Evolutionary conservation across 2,113 vertebrate species (phyloP).

Genomic region (Podarcis muralis): DNA sequence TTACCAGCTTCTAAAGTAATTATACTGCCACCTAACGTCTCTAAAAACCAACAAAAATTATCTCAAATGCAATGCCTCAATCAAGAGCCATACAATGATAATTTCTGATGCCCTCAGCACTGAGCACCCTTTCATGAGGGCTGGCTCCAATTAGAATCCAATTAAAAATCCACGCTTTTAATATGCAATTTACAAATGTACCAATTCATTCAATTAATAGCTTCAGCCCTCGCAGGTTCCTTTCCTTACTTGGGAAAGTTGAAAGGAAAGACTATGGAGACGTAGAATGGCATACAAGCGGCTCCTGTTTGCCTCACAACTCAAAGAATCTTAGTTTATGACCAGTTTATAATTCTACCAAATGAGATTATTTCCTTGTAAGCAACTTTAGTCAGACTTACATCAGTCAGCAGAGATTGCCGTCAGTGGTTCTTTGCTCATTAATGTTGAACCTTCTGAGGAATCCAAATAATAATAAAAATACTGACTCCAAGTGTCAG

Average conservation of each 20-base stretch:
- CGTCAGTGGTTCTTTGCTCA: neutral
- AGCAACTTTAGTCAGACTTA: no score
- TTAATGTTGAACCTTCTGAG: neutral
- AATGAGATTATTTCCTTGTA: neutral
- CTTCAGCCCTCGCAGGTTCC: conserved; percentile 29
- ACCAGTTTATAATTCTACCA: neutral
- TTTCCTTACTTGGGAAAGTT: conserved; percentile 10
- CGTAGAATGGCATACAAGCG: neutral
- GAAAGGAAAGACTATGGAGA: conserved; percentile 1
- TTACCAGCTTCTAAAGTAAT: conserved; percentile 1
- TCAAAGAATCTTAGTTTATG: neutral
- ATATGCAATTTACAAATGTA: conserved; percentile 41
- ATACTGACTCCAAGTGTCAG: neutral
- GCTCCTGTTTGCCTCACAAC: neutral
- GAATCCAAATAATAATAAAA: neutral
- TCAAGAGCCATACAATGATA: conserved; percentile 30
- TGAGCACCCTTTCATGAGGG: conserved; percentile 25
- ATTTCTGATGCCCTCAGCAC: conserved; percentile 37
- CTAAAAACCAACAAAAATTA: conserved; percentile 34
- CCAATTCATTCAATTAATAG: conserved; percentile 36
- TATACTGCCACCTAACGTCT: conserved; percentile 27
- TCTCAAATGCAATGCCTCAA: conserved; percentile 19
- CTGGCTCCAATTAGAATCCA: conserved; percentile 38
- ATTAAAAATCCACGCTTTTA: conserved; percentile 38
- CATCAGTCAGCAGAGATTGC: neutral